phyloP scores from a whole-genome alignment of 2,113 vertebrate species.

The Pseudorasbora parva region DNA sequence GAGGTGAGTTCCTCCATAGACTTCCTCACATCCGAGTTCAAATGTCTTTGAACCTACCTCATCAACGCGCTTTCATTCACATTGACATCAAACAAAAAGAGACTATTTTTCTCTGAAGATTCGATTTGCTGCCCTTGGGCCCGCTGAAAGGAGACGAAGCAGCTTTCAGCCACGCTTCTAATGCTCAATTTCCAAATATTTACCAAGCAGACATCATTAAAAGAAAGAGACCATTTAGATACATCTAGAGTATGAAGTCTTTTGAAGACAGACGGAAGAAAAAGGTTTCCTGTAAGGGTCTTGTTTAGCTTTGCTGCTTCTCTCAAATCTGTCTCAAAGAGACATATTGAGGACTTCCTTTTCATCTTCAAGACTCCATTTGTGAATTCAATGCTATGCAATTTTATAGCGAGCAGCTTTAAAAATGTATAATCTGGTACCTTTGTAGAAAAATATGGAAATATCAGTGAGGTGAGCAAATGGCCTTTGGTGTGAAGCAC shows the following conservation, averaged over 20 bases:
- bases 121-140: constrained; percentile 31
- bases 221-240: constrained; percentile 3
- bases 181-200: constrained; percentile 39
- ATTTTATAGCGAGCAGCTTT: constrained; percentile 1
- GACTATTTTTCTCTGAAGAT: neutral
- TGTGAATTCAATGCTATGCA: constrained; percentile 20
- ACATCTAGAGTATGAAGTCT: neutral
- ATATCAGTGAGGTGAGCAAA: constrained; percentile 22
- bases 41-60: constrained; percentile 15
- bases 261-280: constrained; percentile 23
- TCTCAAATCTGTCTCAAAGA: constrained; percentile 21
- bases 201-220: constrained; percentile 41
- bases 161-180: neutral
- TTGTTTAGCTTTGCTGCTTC: constrained; percentile 8
- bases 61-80: constrained; percentile 19
- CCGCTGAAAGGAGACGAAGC: neutral
- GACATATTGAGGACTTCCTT: constrained; percentile 17
- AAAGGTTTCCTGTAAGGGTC: constrained; percentile 30
- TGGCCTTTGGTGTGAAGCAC: neutral
- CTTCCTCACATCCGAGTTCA: constrained; percentile 1
- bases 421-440: constrained; percentile 1
- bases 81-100: constrained; percentile 48
- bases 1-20: constrained; percentile 80
- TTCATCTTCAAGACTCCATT: constrained; percentile 36
- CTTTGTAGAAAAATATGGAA: constrained; percentile 16